phyloP scores from a whole-genome alignment of 2,888 invertebrate species.

The Eupithecia exiguata region DNA sequence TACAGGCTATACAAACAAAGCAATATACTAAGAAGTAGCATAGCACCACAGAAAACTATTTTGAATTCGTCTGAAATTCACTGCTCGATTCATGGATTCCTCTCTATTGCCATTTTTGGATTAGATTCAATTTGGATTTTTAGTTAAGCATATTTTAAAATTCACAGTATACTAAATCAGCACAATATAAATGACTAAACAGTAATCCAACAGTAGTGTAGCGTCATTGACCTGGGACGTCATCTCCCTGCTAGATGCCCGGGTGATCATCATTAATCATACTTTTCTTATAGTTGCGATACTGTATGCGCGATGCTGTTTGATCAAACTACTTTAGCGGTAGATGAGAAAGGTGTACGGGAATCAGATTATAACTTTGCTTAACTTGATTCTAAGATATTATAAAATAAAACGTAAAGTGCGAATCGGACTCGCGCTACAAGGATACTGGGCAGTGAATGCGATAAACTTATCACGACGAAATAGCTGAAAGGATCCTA shows the following conservation, averaged over 20 bases:
- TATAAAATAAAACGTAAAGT: too few species aligned
- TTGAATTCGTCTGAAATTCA: neutral
- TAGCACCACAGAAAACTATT: neutral
- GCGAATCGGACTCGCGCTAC: too few species aligned
- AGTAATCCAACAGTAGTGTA: slow-evolving; percentile 43
- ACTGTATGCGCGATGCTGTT: slow-evolving; percentile 32
- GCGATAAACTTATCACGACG: too few species aligned
- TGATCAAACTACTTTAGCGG: slow-evolving; percentile 26
- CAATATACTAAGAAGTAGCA: neutral
- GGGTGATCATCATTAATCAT: slow-evolving; percentile 60
- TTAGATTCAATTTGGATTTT: neutral
- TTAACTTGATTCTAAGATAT: neutral
- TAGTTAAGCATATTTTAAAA: neutral
- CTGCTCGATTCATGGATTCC: neutral
- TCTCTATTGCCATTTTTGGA: neutral
- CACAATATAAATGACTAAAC: slow-evolving; percentile 31
- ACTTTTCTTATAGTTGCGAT: slow-evolving; percentile 49
- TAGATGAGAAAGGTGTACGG: slow-evolving; percentile 15
- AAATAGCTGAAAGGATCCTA: too few species aligned
- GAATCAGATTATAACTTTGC: neutral
- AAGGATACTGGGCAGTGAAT: too few species aligned
- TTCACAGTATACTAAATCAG: slow-evolving; percentile 11
- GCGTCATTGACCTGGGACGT: slow-evolving; percentile 46
- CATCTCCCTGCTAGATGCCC: slow-evolving; percentile 35
- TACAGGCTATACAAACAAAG: neutral